Percentiles rank a stretch among this genome's conserved stretches.
Evolutionary conservation across 2,113 vertebrate genomes (phyloP).

Genomic region (Grallaria varia): DNA sequence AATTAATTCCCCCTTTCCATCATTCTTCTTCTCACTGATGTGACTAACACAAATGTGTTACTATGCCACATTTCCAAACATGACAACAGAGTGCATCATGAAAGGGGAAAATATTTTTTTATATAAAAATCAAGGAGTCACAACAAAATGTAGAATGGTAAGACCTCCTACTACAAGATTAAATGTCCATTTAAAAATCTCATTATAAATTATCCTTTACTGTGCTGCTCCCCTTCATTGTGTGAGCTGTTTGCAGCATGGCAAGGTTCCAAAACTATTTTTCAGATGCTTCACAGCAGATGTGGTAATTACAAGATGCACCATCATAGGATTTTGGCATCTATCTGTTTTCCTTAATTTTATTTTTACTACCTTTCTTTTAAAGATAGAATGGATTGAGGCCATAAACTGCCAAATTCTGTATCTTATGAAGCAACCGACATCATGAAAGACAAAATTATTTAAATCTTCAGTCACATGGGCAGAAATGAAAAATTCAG

Average conservation of each 20-base stretch:
- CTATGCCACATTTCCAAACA: neutral
- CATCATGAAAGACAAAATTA: conserved; percentile 57
- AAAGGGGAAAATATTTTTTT: neutral
- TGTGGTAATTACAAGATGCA: conserved; percentile 66
- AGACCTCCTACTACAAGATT: neutral
- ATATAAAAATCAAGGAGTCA: neutral
- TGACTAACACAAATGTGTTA: neutral
- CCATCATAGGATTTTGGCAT: conserved; percentile 36
- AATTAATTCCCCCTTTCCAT: neutral
- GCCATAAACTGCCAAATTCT: conserved; percentile 55
- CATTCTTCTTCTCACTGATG: neutral
- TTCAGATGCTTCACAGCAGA: conserved; percentile 57
- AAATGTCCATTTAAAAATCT: neutral
- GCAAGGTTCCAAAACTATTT: conserved; percentile 63
- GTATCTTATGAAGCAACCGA: conserved; percentile 1
- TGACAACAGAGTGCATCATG: neutral
- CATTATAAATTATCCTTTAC: conserved; percentile 7
- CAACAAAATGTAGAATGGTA: neutral
- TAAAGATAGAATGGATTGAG: conserved; percentile 54
- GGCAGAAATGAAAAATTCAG: conserved; percentile 50
- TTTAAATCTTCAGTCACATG: conserved; percentile 67
- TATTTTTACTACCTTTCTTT: conserved; percentile 67
- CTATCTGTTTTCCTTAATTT: conserved; percentile 68
- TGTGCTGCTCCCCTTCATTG: neutral
- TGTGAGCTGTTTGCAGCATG: neutral